A percentile compares a stretch with the other conserved stretches of the same genome.
Conservation (phyloP, 2,888 invertebrate genomes). For the Ecliptopera silaceata region DNA sequence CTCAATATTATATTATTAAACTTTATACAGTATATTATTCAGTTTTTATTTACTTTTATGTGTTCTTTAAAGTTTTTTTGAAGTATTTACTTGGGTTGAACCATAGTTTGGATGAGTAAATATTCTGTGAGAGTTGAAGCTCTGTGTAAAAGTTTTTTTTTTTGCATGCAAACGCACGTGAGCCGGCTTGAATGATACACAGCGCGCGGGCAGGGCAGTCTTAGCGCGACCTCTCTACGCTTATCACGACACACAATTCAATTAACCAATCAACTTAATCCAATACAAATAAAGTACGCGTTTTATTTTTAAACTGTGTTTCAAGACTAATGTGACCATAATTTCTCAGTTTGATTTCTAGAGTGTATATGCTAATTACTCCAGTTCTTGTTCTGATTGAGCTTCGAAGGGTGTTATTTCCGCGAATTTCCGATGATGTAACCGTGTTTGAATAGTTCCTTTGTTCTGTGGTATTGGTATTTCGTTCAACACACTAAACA, state of each 20-base stretch:
- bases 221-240: constrained; percentile 70
- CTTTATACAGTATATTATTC: too few relatives aligned
- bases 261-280: constrained; percentile 64
- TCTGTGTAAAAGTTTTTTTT: constrained; percentile 70
- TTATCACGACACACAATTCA: constrained; percentile 71
- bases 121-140: constrained; percentile 60
- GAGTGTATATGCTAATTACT: constrained; percentile 51
- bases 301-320: constrained; percentile 23
- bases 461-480: constrained; percentile 53
- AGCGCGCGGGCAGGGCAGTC: constrained; percentile 68
- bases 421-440: constrained; percentile 71
- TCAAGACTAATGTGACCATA: constrained; percentile 30
- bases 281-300: constrained; percentile 48
- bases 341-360: constrained; percentile 39
- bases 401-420: constrained; percentile 36
- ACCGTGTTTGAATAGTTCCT: constrained; percentile 63
- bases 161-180: constrained; percentile 75
- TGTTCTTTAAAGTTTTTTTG: too few relatives aligned
- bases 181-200: constrained; percentile 70
- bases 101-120: too few relatives aligned
- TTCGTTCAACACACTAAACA: constrained; percentile 55
- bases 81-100: too few relatives aligned
- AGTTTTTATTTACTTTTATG: too few relatives aligned
- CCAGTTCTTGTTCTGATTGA: constrained; percentile 41
- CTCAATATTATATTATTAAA: too few relatives aligned